Conservation (phyloP, 2,113 vertebrate genomes). For the Bos indicus region DNA sequence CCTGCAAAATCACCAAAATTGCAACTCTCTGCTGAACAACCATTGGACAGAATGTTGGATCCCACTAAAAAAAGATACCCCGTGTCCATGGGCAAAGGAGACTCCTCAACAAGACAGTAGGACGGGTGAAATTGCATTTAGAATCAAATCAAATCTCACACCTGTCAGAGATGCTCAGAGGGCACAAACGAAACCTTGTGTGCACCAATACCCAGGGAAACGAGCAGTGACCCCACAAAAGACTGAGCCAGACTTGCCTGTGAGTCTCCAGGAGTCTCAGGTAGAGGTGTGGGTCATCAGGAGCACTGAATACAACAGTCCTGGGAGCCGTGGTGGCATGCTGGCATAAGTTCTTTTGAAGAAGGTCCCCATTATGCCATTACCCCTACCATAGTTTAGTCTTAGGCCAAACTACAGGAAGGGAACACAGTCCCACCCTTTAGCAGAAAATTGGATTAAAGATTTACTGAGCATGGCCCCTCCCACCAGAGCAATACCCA, state of each 20-base stretch:
- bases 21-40: background rate
- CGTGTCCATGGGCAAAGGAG: rapidly evolving
- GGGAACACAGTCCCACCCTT: background rate
- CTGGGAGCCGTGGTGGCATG: background rate
- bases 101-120: background rate
- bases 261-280: background rate
- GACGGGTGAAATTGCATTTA: background rate
- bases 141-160: background rate
- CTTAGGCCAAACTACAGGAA: background rate
- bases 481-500: background rate
- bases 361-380: background rate
- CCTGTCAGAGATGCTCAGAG: background rate
- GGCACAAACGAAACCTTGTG: background rate
- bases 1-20: background rate
- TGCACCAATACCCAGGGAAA: background rate
- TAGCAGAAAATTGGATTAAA: background rate
- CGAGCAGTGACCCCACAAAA: background rate
- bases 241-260: background rate
- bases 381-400: background rate
- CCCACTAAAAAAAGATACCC: background rate
- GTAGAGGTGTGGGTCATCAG: background rate
- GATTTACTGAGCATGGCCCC: background rate
- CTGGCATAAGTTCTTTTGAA: background rate
- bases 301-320: background rate
- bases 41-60: background rate